Conservation (phyloP, 2,113 vertebrate genomes). For the Butorides virescens region DNA sequence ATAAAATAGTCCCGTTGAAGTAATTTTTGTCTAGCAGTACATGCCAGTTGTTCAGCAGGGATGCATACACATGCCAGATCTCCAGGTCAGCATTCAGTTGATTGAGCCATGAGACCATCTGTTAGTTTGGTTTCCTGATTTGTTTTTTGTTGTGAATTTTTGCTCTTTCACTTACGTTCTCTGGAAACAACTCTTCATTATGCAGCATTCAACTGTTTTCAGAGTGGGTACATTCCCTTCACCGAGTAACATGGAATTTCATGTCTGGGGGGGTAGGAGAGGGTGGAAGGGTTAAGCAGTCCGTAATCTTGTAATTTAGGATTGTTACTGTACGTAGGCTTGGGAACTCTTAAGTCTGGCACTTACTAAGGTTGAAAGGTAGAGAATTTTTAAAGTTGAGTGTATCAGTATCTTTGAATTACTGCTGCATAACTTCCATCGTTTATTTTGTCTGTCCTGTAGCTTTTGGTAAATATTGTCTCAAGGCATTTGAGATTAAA, state of each 20-base stretch:
- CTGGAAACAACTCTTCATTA: not conserved
- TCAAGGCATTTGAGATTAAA: not conserved
- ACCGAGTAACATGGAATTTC: not conserved
- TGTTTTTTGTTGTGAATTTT: not conserved
- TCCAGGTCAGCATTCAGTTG: not conserved
- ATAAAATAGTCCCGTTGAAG: not conserved
- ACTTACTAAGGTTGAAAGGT: not conserved
- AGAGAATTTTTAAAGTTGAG: not conserved
- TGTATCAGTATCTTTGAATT: not conserved
- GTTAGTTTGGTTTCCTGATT: not conserved
- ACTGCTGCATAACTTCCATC: not conserved
- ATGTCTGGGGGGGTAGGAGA: not conserved
- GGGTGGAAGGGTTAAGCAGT: not conserved
- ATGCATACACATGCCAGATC: not conserved
- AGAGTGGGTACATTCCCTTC: not conserved
- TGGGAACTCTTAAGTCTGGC: not conserved
- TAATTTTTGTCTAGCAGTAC: not conserved
- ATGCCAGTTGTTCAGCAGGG: not conserved
- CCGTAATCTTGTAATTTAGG: not conserved
- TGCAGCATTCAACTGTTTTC: not conserved
- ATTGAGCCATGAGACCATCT: not conserved
- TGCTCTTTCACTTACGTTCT: not conserved
- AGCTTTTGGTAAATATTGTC: not conserved
- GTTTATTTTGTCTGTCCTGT: not conserved
- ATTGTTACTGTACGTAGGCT: not conserved